These are phyloP conservation scores for Dendroctonus ponderosae DNA, from an alignment of 1,140 invertebrate species.

Conservation along the genomic window DNA sequence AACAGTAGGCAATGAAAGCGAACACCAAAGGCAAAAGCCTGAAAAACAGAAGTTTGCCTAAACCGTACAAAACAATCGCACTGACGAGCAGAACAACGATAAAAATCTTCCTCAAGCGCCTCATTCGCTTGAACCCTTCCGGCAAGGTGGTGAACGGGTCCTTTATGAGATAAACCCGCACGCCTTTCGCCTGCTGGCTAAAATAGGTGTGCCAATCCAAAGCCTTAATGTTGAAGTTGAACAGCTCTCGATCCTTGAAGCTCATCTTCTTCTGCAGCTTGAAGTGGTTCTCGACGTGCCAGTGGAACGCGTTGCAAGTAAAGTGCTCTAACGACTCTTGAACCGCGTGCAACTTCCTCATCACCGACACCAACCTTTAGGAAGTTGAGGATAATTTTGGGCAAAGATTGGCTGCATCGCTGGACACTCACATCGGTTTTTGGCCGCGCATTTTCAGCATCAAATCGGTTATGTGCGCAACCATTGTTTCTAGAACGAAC, in stretches of 20 bases:
- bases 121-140: slow-evolving; percentile 33
- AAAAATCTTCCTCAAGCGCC: slow-evolving; percentile 9
- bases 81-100: slow-evolving; percentile 9
- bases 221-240: slow-evolving; percentile 58
- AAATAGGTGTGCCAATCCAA: slow-evolving; percentile 64
- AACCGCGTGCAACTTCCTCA: slow-evolving; percentile 71
- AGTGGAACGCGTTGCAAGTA: slow-evolving; percentile 67
- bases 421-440: slow-evolving; percentile 57
- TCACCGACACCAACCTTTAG: slow-evolving; percentile 40
- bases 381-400: too few species aligned
- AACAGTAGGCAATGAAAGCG: background rate
- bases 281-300: slow-evolving; percentile 65
- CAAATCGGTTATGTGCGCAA: slow-evolving; percentile 59
- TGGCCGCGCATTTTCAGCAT: slow-evolving; percentile 55
- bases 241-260: slow-evolving; percentile 58
- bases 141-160: slow-evolving; percentile 56
- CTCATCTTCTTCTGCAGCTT: slow-evolving; percentile 62
- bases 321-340: slow-evolving; percentile 72
- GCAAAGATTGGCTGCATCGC: too few species aligned
- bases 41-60: slow-evolving; percentile 32
- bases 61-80: slow-evolving; percentile 18
- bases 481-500: slow-evolving; percentile 59
- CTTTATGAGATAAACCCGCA: slow-evolving; percentile 60
- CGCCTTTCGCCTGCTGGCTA: slow-evolving; percentile 57
- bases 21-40: slow-evolving; percentile 24